Conservation (phyloP, 2,888 invertebrate genomes). For the Steinernema hermaphroditum region DNA sequence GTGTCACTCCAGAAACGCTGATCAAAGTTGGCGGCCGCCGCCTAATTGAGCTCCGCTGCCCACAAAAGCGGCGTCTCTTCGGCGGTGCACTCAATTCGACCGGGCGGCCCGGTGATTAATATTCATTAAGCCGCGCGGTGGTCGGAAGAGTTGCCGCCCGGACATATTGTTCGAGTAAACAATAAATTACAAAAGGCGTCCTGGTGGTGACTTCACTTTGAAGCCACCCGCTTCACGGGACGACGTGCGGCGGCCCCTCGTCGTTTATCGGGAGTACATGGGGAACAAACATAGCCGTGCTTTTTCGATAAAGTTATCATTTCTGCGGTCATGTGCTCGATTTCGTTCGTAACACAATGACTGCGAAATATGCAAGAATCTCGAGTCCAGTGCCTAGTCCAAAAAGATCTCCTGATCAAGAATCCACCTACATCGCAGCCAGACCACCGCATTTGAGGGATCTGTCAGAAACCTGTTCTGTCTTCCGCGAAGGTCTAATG, state of each 20-base stretch:
- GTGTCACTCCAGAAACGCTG: background rate
- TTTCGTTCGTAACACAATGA: too few species aligned
- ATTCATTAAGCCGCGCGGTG: conserved; percentile 21
- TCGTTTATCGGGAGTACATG: background rate
- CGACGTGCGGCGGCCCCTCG: background rate
- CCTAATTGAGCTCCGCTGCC: background rate
- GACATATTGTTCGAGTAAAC: conserved; percentile 24
- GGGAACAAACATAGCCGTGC: background rate
- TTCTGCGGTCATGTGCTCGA: too few species aligned
- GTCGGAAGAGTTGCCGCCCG: background rate
- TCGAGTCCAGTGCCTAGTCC: too few species aligned
- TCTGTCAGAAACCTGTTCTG: too few species aligned
- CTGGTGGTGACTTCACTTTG: conserved; percentile 27
- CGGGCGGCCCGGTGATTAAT: conserved; percentile 27
- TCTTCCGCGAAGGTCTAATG: too few species aligned
- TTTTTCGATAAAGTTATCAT: too few species aligned
- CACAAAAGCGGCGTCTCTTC: background rate
- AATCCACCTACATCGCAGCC: too few species aligned
- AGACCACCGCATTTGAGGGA: too few species aligned
- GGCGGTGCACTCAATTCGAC: background rate
- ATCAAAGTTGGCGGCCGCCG: conserved; percentile 29
- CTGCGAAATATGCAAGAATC: too few species aligned
- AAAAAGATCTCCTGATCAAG: too few species aligned
- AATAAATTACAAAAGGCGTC: conserved; percentile 31
- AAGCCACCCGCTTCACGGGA: background rate